phyloP scores from a whole-genome alignment of 2,888 invertebrate genomes.

The Orchestes rusci region DNA sequence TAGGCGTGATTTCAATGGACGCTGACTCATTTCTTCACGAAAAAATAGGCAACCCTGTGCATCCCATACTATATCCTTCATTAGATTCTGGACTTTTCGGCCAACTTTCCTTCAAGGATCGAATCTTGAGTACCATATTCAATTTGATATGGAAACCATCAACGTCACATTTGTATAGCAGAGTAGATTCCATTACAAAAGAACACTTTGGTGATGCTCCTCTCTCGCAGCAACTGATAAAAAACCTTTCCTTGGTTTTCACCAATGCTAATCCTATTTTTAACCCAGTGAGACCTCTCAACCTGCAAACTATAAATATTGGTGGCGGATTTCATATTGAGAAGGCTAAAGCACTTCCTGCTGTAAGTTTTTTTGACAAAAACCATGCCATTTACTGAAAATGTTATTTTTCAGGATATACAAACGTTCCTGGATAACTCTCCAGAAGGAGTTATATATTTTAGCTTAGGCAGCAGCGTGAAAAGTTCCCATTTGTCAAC shows the following conservation, averaged over 20 bases:
- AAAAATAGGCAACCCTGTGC: slow-evolving; percentile 3
- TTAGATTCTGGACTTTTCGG: slow-evolving; percentile 2
- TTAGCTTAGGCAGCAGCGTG: slow-evolving; percentile 1
- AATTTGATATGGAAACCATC: slow-evolving; percentile 28
- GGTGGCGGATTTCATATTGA: slow-evolving; percentile 34
- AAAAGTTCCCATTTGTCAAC: not conserved
- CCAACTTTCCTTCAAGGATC: slow-evolving; percentile 1
- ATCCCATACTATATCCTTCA: slow-evolving; percentile 5
- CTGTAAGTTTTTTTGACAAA: too few relatives aligned
- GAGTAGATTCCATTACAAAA: not conserved
- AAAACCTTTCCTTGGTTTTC: slow-evolving; percentile 33
- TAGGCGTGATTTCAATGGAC: too few relatives aligned
- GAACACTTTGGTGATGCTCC: slow-evolving; percentile 25
- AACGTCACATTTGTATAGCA: slow-evolving; percentile 7
- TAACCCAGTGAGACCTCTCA: slow-evolving; percentile 31
- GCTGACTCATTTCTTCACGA: not conserved
- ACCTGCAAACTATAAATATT: slow-evolving; percentile 34
- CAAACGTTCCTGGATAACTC: slow-evolving; percentile 1
- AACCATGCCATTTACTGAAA: too few relatives aligned
- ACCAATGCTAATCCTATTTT: slow-evolving; percentile 35
- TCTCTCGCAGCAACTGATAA: slow-evolving; percentile 26
- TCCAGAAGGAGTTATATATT: not conserved
- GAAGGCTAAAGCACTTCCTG: slow-evolving; percentile 27
- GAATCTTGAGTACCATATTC: not conserved
- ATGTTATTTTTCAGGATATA: too few relatives aligned